Conservation (phyloP, 1,140 invertebrate genomes). For the Trichonephila clavata region DNA sequence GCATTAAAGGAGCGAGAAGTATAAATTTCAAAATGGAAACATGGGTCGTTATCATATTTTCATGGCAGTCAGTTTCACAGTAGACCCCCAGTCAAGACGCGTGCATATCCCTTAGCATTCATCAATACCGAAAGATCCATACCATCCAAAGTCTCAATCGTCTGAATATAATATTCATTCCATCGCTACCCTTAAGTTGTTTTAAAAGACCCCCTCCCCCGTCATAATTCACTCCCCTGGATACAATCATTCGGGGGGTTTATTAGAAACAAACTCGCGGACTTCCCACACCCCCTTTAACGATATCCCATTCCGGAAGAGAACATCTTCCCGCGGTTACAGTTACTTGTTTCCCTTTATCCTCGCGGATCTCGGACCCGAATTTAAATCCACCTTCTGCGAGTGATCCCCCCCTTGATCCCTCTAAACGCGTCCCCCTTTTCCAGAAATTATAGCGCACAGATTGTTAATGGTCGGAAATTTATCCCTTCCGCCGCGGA, state of each 20-base stretch:
- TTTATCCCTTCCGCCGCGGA: conserved; percentile 63
- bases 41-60: too few relatives aligned
- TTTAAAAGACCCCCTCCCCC: not conserved
- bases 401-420: conserved; percentile 13
- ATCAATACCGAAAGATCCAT: not conserved
- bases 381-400: conserved; percentile 70
- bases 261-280: conserved; percentile 30
- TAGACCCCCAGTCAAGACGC: too few relatives aligned
- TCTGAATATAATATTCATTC: not conserved
- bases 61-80: too few relatives aligned
- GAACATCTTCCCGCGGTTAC: conserved; percentile 51
- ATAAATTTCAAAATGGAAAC: too few relatives aligned
- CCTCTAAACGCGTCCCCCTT: not conserved
- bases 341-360: conserved; percentile 61
- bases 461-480: conserved; percentile 75
- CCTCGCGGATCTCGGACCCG: conserved; percentile 20
- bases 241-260: conserved; percentile 14
- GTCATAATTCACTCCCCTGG: conserved; percentile 3
- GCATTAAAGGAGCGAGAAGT: too few relatives aligned
- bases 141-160: not conserved
- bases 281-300: not conserved
- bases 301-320: conserved; percentile 19
- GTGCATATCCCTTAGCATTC: too few relatives aligned
- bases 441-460: conserved; percentile 72
- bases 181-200: not conserved